Conservation (phyloP, 1,140 invertebrate species). For the Triops longicaudatus region DNA sequence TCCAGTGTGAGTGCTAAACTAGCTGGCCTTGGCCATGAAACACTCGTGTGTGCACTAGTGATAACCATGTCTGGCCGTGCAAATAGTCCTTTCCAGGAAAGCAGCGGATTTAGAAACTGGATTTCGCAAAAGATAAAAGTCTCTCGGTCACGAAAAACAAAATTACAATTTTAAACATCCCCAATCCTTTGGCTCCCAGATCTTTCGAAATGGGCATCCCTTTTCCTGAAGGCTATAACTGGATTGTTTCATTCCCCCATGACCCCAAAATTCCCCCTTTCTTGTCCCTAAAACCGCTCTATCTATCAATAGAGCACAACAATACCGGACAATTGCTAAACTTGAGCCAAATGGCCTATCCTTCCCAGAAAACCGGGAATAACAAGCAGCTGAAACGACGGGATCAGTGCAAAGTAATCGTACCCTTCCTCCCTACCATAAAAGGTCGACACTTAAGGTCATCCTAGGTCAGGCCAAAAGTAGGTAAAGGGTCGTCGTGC, state of each 20-base stretch:
- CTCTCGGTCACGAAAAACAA: too few species aligned
- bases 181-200: neutral
- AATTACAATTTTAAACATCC: neutral
- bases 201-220: neutral
- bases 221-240: constrained; percentile 9
- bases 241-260: neutral
- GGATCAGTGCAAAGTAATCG: neutral
- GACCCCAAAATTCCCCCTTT: neutral
- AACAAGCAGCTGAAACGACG: neutral
- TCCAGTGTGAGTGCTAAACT: too few species aligned
- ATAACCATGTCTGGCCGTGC: neutral
- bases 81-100: neutral
- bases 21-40: constrained; percentile 1
- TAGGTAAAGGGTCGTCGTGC: neutral
- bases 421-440: neutral
- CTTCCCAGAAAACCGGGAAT: neutral
- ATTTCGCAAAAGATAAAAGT: too few species aligned
- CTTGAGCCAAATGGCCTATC: neutral
- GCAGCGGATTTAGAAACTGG: too few species aligned
- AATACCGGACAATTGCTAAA: neutral
- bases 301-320: neutral
- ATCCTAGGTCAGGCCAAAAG: neutral
- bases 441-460: neutral
- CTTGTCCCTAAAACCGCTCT: neutral
- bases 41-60: neutral